Conservation (phyloP, 2,888 invertebrate species). For the Antheraea yamamai region DNA sequence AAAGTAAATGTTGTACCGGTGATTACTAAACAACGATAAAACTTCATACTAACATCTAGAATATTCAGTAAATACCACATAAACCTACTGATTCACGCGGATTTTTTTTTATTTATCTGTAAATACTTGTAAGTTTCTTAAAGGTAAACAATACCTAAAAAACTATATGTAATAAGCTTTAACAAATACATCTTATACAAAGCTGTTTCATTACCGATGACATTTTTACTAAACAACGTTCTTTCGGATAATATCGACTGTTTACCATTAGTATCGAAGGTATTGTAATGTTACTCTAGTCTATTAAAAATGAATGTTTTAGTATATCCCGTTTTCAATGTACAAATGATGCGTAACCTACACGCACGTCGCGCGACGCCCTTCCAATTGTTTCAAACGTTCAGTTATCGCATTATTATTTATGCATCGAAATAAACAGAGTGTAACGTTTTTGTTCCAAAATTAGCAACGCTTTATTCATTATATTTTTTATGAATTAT, state of each 20-base stretch:
- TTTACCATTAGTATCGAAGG: neutral
- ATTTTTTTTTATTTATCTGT: no score
- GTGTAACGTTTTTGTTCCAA: neutral
- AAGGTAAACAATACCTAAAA: no score
- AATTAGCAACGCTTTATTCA: neutral
- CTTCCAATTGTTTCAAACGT: conserved; percentile 49
- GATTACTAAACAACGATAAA: conserved; percentile 13
- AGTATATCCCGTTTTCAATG: conserved; percentile 18
- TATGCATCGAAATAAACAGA: neutral
- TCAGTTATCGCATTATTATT: conserved; percentile 24
- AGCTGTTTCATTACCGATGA: no score
- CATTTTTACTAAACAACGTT: neutral
- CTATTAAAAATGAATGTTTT: conserved; percentile 38
- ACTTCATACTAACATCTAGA: no score
- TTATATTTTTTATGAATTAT: conserved; percentile 4
- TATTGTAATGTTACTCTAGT: neutral
- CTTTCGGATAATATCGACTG: neutral
- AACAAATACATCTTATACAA: no score
- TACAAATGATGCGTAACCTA: conserved; percentile 9
- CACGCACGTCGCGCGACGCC: conserved; percentile 38
- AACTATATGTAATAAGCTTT: no score
- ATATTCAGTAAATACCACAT: no score
- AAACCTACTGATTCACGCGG: no score
- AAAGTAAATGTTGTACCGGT: conserved; percentile 18
- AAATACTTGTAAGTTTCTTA: no score